Evolutionary conservation across 2,797 vertebrate species (phyloP).

Genomic region (Catharus ustulatus): DNA sequence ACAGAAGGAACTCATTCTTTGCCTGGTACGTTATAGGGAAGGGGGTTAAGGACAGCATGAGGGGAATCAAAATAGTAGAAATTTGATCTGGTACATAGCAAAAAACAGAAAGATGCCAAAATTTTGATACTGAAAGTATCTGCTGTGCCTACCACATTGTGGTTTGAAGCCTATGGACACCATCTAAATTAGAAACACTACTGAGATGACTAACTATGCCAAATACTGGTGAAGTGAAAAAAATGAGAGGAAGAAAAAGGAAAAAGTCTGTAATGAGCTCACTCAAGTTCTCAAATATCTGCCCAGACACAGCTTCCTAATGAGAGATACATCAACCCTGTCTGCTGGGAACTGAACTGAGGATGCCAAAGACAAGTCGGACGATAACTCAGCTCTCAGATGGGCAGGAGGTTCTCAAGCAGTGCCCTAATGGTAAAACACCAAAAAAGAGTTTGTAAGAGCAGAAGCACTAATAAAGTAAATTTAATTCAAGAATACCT

Average conservation of each 20-base stretch:
- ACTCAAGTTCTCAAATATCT: neutral
- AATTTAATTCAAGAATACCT: neutral
- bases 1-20: neutral
- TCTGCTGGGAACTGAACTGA: neutral
- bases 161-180: neutral
- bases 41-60: neutral
- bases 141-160: neutral
- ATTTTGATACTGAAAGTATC: neutral
- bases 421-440: neutral
- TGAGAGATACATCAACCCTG: neutral
- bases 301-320: neutral
- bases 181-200: neutral
- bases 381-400: neutral
- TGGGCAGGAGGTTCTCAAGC: neutral
- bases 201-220: neutral
- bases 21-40: neutral
- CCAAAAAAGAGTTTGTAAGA: neutral
- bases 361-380: neutral
- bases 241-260: neutral
- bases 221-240: neutral
- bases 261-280: neutral
- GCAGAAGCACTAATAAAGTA: neutral
- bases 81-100: neutral
- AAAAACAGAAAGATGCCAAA: neutral
- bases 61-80: neutral